These are phyloP conservation scores for Argyresthia goedartella DNA, from an alignment of 2,888 invertebrate species.

Conservation along the genomic window DNA sequence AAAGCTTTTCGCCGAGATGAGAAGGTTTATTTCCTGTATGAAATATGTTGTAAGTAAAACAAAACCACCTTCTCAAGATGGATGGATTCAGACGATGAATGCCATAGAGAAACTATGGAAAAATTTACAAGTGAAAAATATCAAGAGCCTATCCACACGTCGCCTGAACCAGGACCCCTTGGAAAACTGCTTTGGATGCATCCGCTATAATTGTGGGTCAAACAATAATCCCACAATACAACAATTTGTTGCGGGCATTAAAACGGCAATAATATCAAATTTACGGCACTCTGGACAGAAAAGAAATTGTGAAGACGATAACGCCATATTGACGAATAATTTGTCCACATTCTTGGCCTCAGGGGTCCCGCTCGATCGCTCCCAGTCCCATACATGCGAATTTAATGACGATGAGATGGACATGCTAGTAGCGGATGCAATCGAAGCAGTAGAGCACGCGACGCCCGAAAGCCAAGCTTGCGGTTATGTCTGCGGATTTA, in stretches of 20 bases:
- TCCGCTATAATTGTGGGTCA: constrained; percentile 11
- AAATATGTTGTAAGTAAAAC: not conserved
- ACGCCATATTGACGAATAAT: constrained; percentile 3
- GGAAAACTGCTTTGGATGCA: constrained; percentile 13
- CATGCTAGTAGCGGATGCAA: not conserved
- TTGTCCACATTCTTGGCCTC: not conserved
- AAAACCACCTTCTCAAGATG: not conserved
- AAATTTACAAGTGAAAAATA: not conserved
- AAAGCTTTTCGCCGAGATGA: not conserved
- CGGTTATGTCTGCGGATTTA: constrained; percentile 13
- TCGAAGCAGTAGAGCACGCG: constrained; percentile 4
- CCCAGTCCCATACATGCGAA: too few relatives aligned
- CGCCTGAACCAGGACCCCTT: constrained; percentile 13
- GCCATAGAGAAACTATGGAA: not conserved
- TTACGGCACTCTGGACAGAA: not conserved
- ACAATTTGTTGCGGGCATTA: constrained; percentile 13
- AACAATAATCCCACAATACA: constrained; percentile 12
- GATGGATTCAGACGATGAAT: not conserved
- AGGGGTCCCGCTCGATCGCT: not conserved
- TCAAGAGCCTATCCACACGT: constrained; percentile 7
- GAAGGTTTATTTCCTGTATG: not conserved
- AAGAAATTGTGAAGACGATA: constrained; percentile 11
- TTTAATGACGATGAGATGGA: not conserved
- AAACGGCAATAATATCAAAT: constrained; percentile 9
- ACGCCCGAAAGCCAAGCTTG: constrained; percentile 11